These are phyloP conservation scores for Perizoma affinitatum DNA, from an alignment of 2,888 invertebrate species.

Conservation along the genomic window DNA sequence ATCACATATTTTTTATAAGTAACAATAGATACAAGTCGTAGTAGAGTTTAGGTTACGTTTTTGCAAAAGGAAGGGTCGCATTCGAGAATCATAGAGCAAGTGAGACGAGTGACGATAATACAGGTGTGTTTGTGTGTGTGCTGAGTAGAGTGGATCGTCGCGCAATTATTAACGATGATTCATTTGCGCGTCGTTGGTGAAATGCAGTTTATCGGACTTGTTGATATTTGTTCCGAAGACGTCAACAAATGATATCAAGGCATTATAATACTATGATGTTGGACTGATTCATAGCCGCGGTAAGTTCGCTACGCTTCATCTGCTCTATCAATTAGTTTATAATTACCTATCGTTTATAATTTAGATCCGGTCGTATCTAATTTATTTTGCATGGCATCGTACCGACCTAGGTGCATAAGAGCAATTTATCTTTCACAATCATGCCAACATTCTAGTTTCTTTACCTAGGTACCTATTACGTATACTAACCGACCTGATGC, in stretches of 20 bases:
- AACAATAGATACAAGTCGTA: conserved; percentile 56
- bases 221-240: conserved; percentile 79
- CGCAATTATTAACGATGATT: conserved; percentile 84
- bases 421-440: neutral
- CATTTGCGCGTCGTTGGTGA: conserved; percentile 80
- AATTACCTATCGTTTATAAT: neutral
- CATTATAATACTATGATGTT: conserved; percentile 70
- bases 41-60: conserved; percentile 32
- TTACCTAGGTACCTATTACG: no score
- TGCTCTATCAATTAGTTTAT: conserved; percentile 7
- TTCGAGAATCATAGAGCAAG: conserved; percentile 45
- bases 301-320: conserved; percentile 47
- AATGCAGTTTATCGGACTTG: conserved; percentile 82
- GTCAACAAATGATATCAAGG: conserved; percentile 80
- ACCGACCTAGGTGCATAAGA: neutral
- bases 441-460: neutral
- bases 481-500: no score
- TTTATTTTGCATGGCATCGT: neutral
- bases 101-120: conserved; percentile 68
- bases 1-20: conserved; percentile 43
- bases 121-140: conserved; percentile 72
- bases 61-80: conserved; percentile 48
- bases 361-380: conserved; percentile 6
- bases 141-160: conserved; percentile 79
- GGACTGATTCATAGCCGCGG: conserved; percentile 75